A percentile compares a stretch with the other conserved stretches of the same genome.
Conservation (phyloP, 1,140 invertebrate species). For the Onthophagus taurus region DNA sequence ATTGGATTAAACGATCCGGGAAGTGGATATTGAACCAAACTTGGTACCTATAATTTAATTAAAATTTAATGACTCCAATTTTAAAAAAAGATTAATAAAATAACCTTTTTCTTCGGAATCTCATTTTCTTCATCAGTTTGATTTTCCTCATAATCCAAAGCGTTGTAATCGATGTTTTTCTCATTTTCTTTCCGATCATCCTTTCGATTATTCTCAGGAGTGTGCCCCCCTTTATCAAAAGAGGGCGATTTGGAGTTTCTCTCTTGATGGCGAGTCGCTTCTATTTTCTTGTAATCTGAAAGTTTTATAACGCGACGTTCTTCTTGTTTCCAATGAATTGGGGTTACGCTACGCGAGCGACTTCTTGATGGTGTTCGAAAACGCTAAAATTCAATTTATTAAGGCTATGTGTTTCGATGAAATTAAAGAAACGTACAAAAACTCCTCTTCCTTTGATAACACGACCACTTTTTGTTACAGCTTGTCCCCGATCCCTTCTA, state of each 20-base stretch:
- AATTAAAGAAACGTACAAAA: slow-evolving; percentile 62
- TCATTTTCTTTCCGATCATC: slow-evolving; percentile 9
- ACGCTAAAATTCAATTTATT: slow-evolving; percentile 44
- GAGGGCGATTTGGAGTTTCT: slow-evolving; percentile 19
- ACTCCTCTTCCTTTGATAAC: slow-evolving; percentile 82
- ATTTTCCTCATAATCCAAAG: slow-evolving; percentile 39
- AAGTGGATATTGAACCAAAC: slow-evolving; percentile 36
- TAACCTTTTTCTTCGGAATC: slow-evolving; percentile 21
- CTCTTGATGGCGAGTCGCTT: slow-evolving; percentile 54
- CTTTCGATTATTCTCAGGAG: neutral
- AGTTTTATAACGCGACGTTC: slow-evolving; percentile 73
- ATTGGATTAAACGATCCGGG: slow-evolving; percentile 22
- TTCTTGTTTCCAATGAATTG: slow-evolving; percentile 82
- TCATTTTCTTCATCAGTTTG: slow-evolving; percentile 28
- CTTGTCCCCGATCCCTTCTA: slow-evolving; percentile 39
- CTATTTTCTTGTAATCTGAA: slow-evolving; percentile 66
- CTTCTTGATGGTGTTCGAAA: slow-evolving; percentile 73
- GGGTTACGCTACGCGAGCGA: slow-evolving; percentile 72
- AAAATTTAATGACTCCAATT: too few relatives aligned
- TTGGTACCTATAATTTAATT: slow-evolving; percentile 22
- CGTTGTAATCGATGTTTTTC: slow-evolving; percentile 38
- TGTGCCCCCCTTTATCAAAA: slow-evolving; percentile 5
- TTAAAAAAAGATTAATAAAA: neutral
- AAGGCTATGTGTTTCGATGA: neutral
- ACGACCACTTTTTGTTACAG: slow-evolving; percentile 62